Evolutionary conservation across 92 coral and sea anemone species (phyloP).

Genomic region (Parazoanthus swiftii): DNA sequence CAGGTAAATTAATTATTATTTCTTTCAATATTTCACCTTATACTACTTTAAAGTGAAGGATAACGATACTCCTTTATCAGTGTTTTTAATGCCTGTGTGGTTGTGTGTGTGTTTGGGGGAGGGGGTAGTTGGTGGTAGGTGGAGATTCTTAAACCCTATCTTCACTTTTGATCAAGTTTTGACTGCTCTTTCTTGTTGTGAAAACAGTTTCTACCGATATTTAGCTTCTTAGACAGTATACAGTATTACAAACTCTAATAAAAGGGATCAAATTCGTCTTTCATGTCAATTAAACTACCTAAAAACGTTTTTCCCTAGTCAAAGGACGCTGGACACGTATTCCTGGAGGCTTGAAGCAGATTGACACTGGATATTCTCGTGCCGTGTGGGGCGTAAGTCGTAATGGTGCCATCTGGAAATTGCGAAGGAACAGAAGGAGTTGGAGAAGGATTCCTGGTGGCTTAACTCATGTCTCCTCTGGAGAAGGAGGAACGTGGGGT

Average conservation of each 20-base stretch:
- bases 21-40: neutral
- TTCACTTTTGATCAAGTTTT: too few species aligned
- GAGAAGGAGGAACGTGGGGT: slow-evolving; percentile 55
- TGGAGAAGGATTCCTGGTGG: slow-evolving; percentile 42
- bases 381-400: slow-evolving; percentile 35
- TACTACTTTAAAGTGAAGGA: too few species aligned
- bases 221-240: too few species aligned
- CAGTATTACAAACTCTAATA: too few species aligned
- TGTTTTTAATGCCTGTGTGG: too few species aligned
- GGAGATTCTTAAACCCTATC: too few species aligned
- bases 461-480: slow-evolving; percentile 42
- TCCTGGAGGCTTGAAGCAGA: slow-evolving; percentile 30
- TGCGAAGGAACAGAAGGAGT: slow-evolving; percentile 13
- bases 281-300: neutral
- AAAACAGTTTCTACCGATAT: too few species aligned
- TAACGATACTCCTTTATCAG: too few species aligned
- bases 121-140: too few species aligned
- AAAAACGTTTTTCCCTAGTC: neutral
- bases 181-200: too few species aligned
- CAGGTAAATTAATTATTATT: slow-evolving; percentile 6
- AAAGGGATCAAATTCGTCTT: neutral
- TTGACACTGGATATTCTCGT: slow-evolving; percentile 43
- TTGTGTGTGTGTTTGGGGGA: too few species aligned
- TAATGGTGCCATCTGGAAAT: slow-evolving; percentile 18
- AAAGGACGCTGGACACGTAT: slow-evolving; percentile 34